Percentiles rank a stretch among this genome's conserved stretches.
These are phyloP conservation scores for Ormyrus nitidulus DNA, from an alignment of 2,888 invertebrate genomes.

Conservation along the genomic window DNA sequence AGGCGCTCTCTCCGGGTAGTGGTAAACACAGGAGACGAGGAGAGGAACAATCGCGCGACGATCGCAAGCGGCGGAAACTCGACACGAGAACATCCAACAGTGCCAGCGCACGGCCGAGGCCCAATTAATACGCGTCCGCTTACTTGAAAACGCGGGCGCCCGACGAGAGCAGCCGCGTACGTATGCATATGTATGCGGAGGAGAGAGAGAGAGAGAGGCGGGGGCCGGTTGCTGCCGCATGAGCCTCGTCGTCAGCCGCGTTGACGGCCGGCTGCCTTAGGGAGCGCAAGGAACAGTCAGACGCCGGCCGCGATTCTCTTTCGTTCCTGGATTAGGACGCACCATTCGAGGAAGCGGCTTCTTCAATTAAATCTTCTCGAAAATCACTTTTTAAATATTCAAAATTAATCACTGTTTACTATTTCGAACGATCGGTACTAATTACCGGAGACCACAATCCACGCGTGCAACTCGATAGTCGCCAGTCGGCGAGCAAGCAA, in stretches of 20 bases:
- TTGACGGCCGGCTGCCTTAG: background rate
- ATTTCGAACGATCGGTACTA: conserved; percentile 31
- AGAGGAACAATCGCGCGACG: conserved; percentile 63
- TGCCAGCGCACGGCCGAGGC: conserved; percentile 70
- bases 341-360: background rate
- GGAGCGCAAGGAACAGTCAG: too few relatives aligned
- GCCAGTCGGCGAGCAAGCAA: background rate
- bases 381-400: background rate
- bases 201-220: too few relatives aligned
- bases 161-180: conserved; percentile 51
- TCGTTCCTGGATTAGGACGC: background rate
- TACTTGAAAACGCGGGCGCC: conserved; percentile 64
- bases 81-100: conserved; percentile 73
- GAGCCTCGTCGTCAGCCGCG: background rate
- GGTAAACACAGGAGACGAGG: conserved; percentile 32
- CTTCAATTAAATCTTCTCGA: background rate
- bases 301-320: background rate
- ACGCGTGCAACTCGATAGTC: background rate
- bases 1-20: conserved; percentile 40
- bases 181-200: background rate
- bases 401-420: conserved; percentile 32
- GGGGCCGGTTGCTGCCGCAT: too few relatives aligned
- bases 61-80: conserved; percentile 72
- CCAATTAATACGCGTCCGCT: conserved; percentile 74
- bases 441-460: conserved; percentile 14